A percentile compares a stretch with the other conserved stretches of the same genome.
phyloP scores from a whole-genome alignment of 2,888 invertebrate genomes.

The Sympetrum striolatum region DNA sequence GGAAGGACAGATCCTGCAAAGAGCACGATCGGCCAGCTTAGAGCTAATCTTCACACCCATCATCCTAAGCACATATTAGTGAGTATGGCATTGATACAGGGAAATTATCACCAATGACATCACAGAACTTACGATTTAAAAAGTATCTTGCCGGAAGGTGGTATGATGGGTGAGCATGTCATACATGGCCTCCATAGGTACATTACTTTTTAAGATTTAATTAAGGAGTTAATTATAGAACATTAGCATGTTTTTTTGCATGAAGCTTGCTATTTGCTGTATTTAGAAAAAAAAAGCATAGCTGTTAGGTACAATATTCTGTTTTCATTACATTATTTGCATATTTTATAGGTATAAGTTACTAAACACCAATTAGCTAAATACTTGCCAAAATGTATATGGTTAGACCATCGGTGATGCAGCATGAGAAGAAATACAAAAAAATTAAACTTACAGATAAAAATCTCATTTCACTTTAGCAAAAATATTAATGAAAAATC shows the following conservation, averaged over 20 bases:
- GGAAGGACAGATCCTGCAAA: constrained; percentile 47
- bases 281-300: not conserved
- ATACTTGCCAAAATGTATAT: no score
- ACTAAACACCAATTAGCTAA: no score
- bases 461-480: no score
- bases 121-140: not conserved
- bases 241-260: not conserved
- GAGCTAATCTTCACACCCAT: constrained; percentile 52
- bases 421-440: no score
- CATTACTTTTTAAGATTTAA: not conserved
- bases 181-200: constrained; percentile 1
- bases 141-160: not conserved
- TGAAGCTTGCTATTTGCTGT: not conserved
- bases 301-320: not conserved
- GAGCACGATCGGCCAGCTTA: constrained; percentile 51
- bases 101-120: constrained; percentile 3
- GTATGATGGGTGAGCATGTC: constrained; percentile 15
- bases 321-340: no score
- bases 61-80: constrained; percentile 51
- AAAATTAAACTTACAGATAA: no score
- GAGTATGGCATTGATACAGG: constrained; percentile 45
- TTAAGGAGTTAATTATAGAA: not conserved
- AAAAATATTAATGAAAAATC: no score
- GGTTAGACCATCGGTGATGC: no score
- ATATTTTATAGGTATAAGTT: no score